phyloP scores from a whole-genome alignment of 2,113 vertebrate genomes.

The Paramisgurnus dabryanus region DNA sequence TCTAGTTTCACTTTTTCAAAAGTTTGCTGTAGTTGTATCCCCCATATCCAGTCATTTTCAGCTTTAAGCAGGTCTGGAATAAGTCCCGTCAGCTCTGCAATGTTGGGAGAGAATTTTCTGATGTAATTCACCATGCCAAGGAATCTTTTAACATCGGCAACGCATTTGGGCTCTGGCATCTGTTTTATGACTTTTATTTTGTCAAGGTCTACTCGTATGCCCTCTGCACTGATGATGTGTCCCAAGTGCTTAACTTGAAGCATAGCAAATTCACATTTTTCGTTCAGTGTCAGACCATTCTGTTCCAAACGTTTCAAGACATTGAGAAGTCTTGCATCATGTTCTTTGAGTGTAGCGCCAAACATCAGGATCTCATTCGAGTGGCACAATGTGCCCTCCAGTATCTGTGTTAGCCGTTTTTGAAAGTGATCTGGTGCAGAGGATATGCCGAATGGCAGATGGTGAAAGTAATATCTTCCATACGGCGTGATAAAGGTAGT shows the following conservation, averaged over 20 bases:
- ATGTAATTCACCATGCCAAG: background rate
- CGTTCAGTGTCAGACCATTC: conserved; percentile 37
- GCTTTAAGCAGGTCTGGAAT: conserved; percentile 14
- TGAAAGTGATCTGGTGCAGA: conserved; percentile 43
- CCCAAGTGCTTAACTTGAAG: conserved; percentile 18
- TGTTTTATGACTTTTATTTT: conserved; percentile 7
- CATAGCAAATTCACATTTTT: conserved; percentile 43
- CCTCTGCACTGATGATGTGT: conserved; percentile 8
- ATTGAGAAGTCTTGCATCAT: conserved; percentile 14
- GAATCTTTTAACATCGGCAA: background rate
- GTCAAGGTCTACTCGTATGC: background rate
- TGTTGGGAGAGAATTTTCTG: background rate
- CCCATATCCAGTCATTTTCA: background rate
- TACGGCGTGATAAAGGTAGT: conserved; percentile 24
- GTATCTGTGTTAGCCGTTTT: conserved; percentile 7
- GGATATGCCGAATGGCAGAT: conserved; percentile 38
- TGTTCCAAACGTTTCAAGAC: conserved; percentile 11
- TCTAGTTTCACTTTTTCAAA: conserved; percentile 9
- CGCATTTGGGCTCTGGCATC: background rate
- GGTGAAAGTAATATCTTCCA: conserved; percentile 36
- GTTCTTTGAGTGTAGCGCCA: conserved; percentile 5
- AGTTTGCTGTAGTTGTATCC: background rate
- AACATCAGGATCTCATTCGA: conserved; percentile 29
- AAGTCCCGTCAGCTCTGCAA: background rate
- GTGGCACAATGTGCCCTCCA: conserved; percentile 29